These are phyloP conservation scores for Aldrovandia affinis DNA, from an alignment of 2,797 vertebrate species.

Conservation along the genomic window DNA sequence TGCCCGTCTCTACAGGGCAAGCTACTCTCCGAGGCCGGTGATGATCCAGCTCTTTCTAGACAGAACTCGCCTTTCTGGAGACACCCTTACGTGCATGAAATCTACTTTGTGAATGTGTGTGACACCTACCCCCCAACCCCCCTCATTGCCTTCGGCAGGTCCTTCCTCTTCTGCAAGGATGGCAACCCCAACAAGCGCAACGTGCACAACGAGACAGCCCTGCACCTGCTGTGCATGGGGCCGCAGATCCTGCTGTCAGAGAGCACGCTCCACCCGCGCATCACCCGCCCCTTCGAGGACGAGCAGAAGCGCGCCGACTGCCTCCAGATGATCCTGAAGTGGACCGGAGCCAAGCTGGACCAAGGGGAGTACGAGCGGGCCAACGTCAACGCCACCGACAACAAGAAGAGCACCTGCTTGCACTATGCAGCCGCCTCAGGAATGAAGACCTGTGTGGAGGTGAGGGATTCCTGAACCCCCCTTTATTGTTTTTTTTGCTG, in stretches of 20 bases:
- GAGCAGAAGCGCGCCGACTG: slow-evolving; percentile 89
- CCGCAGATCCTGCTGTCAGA: slow-evolving; percentile 92
- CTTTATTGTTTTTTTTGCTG: too few species aligned
- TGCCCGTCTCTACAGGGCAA: too few species aligned
- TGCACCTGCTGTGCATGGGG: slow-evolving; percentile 97
- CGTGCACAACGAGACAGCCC: slow-evolving; percentile 93
- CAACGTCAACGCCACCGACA: slow-evolving; percentile 90
- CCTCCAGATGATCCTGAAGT: slow-evolving; percentile 88
- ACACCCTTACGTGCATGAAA: too few species aligned
- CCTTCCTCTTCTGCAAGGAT: slow-evolving; percentile 92
- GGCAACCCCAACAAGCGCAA: slow-evolving; percentile 99
- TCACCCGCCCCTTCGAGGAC: slow-evolving; percentile 85
- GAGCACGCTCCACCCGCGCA: slow-evolving; percentile 87
- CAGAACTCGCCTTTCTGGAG: too few species aligned
- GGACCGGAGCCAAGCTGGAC: slow-evolving; percentile 97
- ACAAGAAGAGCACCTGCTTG: slow-evolving; percentile 94
- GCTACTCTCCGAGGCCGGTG: too few species aligned
- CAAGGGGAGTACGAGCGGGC: slow-evolving; percentile 92
- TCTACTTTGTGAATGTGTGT: neutral
- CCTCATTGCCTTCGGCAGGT: slow-evolving; percentile 68
- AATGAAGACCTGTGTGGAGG: slow-evolving; percentile 96
- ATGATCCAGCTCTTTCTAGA: too few species aligned
- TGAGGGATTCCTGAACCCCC: slow-evolving; percentile 58
- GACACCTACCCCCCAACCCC: neutral
- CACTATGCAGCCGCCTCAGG: slow-evolving; percentile 98